These are phyloP conservation scores for Helogale parvula DNA, from an alignment of 2,113 vertebrate genomes.

Conservation along the genomic window DNA sequence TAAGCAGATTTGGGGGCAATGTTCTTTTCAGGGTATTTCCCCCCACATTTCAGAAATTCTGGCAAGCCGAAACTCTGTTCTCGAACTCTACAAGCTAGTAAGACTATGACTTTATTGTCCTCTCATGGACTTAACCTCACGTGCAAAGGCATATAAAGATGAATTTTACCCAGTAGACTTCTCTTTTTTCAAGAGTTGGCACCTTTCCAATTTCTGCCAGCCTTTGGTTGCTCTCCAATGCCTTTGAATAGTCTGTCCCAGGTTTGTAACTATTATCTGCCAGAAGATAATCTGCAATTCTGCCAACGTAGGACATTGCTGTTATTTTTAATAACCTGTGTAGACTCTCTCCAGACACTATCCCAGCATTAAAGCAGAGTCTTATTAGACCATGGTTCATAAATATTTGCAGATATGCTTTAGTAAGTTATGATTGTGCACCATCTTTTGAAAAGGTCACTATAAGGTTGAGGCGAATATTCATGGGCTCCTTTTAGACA, in stretches of 20 bases:
- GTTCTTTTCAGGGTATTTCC: neutral
- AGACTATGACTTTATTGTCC: neutral
- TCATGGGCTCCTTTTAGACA: neutral
- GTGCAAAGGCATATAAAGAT: neutral
- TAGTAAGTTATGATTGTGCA: neutral
- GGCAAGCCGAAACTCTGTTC: neutral
- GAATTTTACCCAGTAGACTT: neutral
- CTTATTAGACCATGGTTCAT: neutral
- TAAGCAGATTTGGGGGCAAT: neutral
- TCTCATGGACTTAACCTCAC: neutral
- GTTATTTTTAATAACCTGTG: neutral
- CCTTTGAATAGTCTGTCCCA: neutral
- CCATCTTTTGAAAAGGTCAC: neutral
- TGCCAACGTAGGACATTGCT: neutral
- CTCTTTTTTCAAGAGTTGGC: neutral
- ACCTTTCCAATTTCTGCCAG: neutral
- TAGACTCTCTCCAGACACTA: neutral
- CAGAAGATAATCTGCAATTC: neutral
- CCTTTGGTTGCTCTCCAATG: neutral
- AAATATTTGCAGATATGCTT: neutral
- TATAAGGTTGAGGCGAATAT: neutral
- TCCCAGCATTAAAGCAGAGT: neutral
- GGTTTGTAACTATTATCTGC: neutral
- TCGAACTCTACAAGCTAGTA: neutral
- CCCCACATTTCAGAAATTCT: neutral